Evolutionary conservation across 92 coral and sea anemone species (phyloP), one percentile per base, ranked within the genome.

Genomic region (Muricea muricata): DNA sequence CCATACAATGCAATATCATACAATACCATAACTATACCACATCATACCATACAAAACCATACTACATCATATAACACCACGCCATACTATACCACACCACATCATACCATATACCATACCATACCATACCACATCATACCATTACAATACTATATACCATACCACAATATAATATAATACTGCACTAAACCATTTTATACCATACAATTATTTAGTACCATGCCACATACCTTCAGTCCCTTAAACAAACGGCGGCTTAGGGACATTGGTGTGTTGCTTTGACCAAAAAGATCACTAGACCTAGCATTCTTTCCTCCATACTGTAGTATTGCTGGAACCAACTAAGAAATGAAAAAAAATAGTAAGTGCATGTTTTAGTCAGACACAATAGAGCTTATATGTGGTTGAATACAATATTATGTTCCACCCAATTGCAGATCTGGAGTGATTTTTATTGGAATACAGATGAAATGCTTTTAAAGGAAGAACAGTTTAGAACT

Each of bases 231-330:
- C 94, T 96, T 96, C 31, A 96, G 81, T 68, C 99, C 99, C 85
- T 96, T 96, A 85, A 96, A 91, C 56, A 96, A 89, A 37, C 97
- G 76, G 46, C 99, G 91, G 13, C 97, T 96, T 6, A 96, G 91
- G 7, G 99, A 96, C 67, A 96, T 81, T 0, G 99, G 98, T 20
- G 99, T 96, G 85, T 93, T 88, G 58, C 92, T 92, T 80, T 96
- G 99, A 33, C 99, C 97, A 82, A 96, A 96, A 7, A 96, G 90
- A 74, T 96, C 99, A 30, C 99, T 93, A 48, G 96, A 87, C 17
- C 99, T 83, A 35, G 92, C 97, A 79, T 87, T 88, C 33, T 93
- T 88, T 9, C 99, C 99, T 9, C 96, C 94, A 66, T 96, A 96
- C 73, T 96, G 99, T 42, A 92, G 42, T 50, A 93, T 80, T 34